Evolutionary conservation across 92 coral and sea anemone species (phyloP), one percentile per base, ranked within the genome.

Genomic region (Ricordea florida): DNA sequence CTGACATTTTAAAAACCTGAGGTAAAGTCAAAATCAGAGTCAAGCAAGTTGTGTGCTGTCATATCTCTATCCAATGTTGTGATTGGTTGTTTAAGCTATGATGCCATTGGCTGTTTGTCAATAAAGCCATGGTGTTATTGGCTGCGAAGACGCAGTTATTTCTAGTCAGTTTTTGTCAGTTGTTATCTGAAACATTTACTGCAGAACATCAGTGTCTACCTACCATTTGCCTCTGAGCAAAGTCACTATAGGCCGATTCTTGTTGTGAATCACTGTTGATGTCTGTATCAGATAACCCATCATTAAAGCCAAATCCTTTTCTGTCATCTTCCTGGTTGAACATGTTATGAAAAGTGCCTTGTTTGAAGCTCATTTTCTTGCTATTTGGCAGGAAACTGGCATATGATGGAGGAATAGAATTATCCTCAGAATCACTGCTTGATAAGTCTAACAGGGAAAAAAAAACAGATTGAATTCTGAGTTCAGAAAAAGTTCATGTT

Each of bases 151-250:
- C n/a, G n/a, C n/a, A n/a, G n/a, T n/a, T n/a, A n/a, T n/a, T n/a
- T n/a, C n/a, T n/a, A n/a, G n/a, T n/a, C n/a, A n/a, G n/a, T n/a
- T n/a, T n/a, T n/a, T n/a, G n/a, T n/a, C n/a, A n/a, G n/a, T n/a
- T n/a, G n/a, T 37, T 37, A 37, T 37, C n/a, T 37, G 8, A 8
- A 8, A 8, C 8, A 8, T 8, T 37, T 8, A 37, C 8, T 8
- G 44, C 8, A 37, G 8, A n/a, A 8, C 44, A 37, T n/a, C n/a
- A n/a, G n/a, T n/a, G n/a, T n/a, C n/a, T n/a, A n/a, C 69, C 21
- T 73, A 91, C 97, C 97, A 91, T 87, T 73, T 91, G 97, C 20
- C 69, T 62, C 51, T 88, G 89, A 10, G 97, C 97, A 91, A 91
- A 91, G 40, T 79, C 81, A 13, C 97, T 91, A 48, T 91, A 91